Evolutionary conservation across 1,140 invertebrate genomes (phyloP).

Genomic region (Euura saliciscinereae): DNA sequence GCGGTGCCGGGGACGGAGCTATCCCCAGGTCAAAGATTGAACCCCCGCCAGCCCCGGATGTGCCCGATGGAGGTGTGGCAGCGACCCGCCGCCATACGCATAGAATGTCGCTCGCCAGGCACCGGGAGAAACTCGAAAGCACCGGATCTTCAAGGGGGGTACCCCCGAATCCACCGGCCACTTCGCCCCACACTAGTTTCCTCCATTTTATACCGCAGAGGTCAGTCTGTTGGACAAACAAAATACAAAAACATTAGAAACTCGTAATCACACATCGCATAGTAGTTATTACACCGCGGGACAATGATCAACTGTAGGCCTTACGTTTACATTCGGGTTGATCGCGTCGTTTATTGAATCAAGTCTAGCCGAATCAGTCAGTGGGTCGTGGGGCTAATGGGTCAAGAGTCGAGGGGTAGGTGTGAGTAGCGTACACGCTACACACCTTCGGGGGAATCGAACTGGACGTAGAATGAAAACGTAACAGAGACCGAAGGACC

Average conservation of each 20-base stretch:
- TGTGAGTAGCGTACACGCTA: too few species aligned
- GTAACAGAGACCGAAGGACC: too few species aligned
- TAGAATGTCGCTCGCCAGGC: constrained; percentile 91
- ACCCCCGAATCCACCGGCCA: constrained; percentile 63
- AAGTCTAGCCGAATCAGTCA: too few species aligned
- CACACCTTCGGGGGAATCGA: too few species aligned
- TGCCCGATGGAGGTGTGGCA: constrained; percentile 55
- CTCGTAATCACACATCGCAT: not conserved
- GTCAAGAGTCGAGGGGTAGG: too few species aligned
- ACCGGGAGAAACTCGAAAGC: constrained; percentile 89
- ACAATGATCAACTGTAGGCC: too few species aligned
- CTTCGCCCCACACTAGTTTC: constrained; percentile 85
- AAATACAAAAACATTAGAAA: not conserved
- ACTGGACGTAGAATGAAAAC: too few species aligned
- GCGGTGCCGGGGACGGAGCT: constrained; percentile 62
- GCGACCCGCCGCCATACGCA: constrained; percentile 93
- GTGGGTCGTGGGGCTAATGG: too few species aligned
- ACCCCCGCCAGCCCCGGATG: constrained; percentile 49
- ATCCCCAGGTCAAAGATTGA: constrained; percentile 67
- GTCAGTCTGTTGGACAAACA: constrained; percentile 80
- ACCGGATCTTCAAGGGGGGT: constrained; percentile 90
- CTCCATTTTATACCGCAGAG: constrained; percentile 99
- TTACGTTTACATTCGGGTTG: too few species aligned
- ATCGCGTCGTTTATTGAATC: too few species aligned
- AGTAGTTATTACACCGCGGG: too few species aligned